Evolutionary conservation across 2,113 vertebrate genomes (phyloP), one percentile per base, ranked within the genome.

Genomic region (Eptesicus fuscus): DNA sequence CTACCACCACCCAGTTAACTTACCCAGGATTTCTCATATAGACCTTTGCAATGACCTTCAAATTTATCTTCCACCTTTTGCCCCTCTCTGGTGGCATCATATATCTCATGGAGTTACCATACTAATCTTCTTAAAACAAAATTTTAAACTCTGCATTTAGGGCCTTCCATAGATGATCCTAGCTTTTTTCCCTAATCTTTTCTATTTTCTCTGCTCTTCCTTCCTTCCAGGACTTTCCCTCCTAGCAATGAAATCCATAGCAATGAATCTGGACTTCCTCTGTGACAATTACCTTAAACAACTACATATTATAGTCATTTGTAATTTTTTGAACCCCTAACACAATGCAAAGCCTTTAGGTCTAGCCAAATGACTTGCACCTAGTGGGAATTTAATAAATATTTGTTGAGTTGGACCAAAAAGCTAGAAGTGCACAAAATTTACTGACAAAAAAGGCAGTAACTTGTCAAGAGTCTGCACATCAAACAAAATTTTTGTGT

Each of bases 401-500:
- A 70, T 61, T 94, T 44, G 42, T 59, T 82, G 16, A 94, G 84
- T 44, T 86, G 25, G 30, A 77, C 11, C 14, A 70, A 78, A 92
- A 86, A 25, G 20, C 14, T 95, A 53, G 53, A 83, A 88, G 20
- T 70, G 9, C 82, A 10, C 8, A 47, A 37, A 87, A 86, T 71
- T 90, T 56, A 51, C 8, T 42, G 63, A 85, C 22, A 32, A 71
- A 73, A 47, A 32, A 32, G 32, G 74, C 40, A 51, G 35, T 28
- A 40, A 32, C 67, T 95, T 95, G 40, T 91, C 65, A 93, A 32
- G 16, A 93, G 70, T 95, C 88, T 95, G 61, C 73, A 89, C 13
- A 83, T 83, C 85, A 94, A 95, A 90, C 78, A 92, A 91, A 83
- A 85, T 89, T 96, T 95, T 73, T 95, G 83, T 94, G 82, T 86